Conservation (phyloP, 2,888 invertebrate genomes). For the Halictus quadricinctus region DNA sequence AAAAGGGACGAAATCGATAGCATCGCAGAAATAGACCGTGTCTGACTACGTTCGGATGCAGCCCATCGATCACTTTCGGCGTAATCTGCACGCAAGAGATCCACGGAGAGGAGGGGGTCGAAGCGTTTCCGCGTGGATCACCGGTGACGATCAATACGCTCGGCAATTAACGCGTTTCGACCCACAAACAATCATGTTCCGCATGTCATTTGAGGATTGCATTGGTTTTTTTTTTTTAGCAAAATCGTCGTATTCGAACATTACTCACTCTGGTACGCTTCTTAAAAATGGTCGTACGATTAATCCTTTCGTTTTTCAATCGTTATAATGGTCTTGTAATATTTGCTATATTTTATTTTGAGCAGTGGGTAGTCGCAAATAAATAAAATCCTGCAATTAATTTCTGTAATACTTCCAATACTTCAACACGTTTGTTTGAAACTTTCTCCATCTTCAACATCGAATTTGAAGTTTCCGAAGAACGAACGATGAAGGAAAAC, state of each 20-base stretch:
- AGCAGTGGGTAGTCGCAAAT: too few relatives aligned
- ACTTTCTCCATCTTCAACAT: neutral
- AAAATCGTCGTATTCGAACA: too few relatives aligned
- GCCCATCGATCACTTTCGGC: slow-evolving; percentile 42
- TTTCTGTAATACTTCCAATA: neutral
- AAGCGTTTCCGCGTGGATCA: neutral
- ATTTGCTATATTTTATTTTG: too few relatives aligned
- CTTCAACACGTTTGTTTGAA: too few relatives aligned
- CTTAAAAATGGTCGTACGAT: too few relatives aligned
- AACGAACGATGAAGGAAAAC: neutral
- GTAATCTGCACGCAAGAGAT: neutral
- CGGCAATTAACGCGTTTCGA: neutral
- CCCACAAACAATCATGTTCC: neutral
- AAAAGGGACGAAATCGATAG: slow-evolving; percentile 60
- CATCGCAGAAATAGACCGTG: slow-evolving; percentile 51
- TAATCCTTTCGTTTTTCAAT: too few relatives aligned
- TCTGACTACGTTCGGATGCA: slow-evolving; percentile 45
- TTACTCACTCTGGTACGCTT: too few relatives aligned
- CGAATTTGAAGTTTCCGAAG: neutral
- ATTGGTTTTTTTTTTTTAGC: too few relatives aligned
- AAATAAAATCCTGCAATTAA: neutral
- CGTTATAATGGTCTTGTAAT: too few relatives aligned
- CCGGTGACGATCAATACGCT: neutral
- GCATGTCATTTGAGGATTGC: neutral
- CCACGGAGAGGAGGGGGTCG: neutral